phyloP scores from a whole-genome alignment of 2,797 vertebrate genomes.

The Muscicapa striata region DNA sequence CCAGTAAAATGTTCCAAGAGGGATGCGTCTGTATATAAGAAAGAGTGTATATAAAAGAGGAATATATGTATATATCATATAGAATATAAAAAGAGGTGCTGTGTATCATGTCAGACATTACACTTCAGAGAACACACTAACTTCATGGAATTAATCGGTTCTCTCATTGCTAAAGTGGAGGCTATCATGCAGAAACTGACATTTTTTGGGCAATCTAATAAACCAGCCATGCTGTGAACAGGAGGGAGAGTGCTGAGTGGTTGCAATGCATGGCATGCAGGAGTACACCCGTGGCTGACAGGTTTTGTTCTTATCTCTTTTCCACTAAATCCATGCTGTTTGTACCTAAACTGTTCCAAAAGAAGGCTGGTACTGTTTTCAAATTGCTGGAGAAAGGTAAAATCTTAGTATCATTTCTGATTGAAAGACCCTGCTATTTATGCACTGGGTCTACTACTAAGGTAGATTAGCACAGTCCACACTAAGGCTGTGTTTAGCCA shows the following conservation, averaged over 20 bases:
- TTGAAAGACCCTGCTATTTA: neutral
- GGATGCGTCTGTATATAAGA: neutral
- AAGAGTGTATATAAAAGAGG: neutral
- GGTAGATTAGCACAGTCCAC: neutral
- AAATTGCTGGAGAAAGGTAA: neutral
- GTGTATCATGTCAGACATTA: neutral
- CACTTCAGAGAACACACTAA: neutral
- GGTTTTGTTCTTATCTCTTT: neutral
- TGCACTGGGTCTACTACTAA: neutral
- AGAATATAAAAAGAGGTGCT: neutral
- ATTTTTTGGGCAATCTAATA: neutral
- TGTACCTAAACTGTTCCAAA: neutral
- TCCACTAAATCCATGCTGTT: neutral
- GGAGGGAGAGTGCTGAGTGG: neutral
- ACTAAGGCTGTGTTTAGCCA: neutral
- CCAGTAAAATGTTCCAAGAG: neutral
- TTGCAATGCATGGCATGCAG: neutral
- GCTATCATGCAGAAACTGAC: neutral
- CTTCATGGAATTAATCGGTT: constrained; percentile 1
- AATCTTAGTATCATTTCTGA: neutral
- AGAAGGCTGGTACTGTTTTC: neutral
- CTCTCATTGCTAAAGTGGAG: constrained; percentile 8
- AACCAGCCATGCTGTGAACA: neutral
- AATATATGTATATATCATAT: neutral
- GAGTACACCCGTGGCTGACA: neutral